These are phyloP conservation scores for Dolichopus griseipennis DNA, from an alignment of 2,888 invertebrate genomes.

Conservation along the genomic window DNA sequence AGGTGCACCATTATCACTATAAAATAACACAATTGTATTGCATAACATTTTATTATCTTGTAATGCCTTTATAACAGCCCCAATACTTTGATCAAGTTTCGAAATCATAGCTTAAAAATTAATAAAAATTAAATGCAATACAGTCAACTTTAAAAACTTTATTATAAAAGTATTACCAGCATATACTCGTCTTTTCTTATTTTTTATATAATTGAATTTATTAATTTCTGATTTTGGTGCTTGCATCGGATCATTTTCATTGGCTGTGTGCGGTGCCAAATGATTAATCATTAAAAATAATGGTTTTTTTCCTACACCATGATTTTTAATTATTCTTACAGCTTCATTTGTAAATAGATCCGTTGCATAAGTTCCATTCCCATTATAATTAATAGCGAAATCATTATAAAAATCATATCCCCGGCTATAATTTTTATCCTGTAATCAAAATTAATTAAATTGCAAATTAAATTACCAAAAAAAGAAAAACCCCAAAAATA, in stretches of 20 bases:
- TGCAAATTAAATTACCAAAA: constrained; percentile 7
- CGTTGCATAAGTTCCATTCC: constrained; percentile 56
- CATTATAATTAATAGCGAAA: constrained; percentile 45
- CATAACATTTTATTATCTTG: constrained; percentile 60
- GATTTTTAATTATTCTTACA: constrained; percentile 51
- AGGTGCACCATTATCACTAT: constrained; percentile 83
- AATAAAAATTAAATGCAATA: not conserved
- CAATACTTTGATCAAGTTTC: constrained; percentile 76
- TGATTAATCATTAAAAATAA: constrained; percentile 75
- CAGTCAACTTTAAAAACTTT: too few relatives aligned
- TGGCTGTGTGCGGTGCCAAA: constrained; percentile 71
- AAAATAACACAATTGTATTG: constrained; percentile 75
- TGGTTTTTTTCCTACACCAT: constrained; percentile 50
- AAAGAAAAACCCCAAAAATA: constrained; percentile 9
- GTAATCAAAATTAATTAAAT: not conserved
- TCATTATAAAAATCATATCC: constrained; percentile 50
- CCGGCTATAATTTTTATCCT: constrained; percentile 30
- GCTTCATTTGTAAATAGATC: constrained; percentile 62
- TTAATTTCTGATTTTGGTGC: constrained; percentile 63
- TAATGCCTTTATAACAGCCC: constrained; percentile 62
- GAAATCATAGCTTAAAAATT: constrained; percentile 63
- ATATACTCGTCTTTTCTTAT: constrained; percentile 57
- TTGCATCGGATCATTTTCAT: constrained; percentile 59
- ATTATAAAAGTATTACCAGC: constrained; percentile 49
- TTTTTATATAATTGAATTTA: constrained; percentile 57